Evolutionary conservation across 2,888 invertebrate genomes (phyloP).

Genomic region (Dicyrtomina minuta): DNA sequence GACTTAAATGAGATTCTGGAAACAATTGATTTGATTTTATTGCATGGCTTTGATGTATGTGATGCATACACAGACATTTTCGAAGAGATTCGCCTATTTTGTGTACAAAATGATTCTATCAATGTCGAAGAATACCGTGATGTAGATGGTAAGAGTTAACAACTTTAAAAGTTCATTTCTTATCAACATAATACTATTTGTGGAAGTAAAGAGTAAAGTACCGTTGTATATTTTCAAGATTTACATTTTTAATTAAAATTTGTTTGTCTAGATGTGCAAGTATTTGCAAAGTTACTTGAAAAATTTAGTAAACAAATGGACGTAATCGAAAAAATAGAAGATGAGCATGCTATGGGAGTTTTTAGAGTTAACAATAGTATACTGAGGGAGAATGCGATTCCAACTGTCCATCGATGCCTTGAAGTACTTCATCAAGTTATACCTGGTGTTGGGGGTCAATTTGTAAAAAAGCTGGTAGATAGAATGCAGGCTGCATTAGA

Average conservation of each 20-base stretch:
- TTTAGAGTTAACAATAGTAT: slow-evolving; percentile 69
- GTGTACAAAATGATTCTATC: slow-evolving; percentile 68
- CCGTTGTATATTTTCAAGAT: too few species aligned
- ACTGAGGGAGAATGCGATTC: slow-evolving; percentile 71
- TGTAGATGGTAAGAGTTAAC: slow-evolving; percentile 61
- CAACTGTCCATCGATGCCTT: slow-evolving; percentile 70
- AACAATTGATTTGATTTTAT: slow-evolving; percentile 64
- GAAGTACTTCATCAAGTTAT: slow-evolving; percentile 66
- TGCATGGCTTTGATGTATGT: slow-evolving; percentile 66
- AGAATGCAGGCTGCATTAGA: slow-evolving; percentile 67
- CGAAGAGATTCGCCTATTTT: slow-evolving; percentile 67
- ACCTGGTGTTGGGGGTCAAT: slow-evolving; percentile 57
- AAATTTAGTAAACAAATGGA: slow-evolving; percentile 71
- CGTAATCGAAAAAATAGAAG: slow-evolving; percentile 67
- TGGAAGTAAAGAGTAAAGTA: too few species aligned
- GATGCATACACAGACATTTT: slow-evolving; percentile 68
- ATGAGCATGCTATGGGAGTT: slow-evolving; percentile 71
- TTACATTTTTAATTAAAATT: too few species aligned
- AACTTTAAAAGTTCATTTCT: too few species aligned
- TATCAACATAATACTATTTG: too few species aligned
- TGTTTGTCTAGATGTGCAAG: slow-evolving; percentile 60
- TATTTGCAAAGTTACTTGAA: slow-evolving; percentile 68
- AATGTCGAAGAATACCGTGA: slow-evolving; percentile 65
- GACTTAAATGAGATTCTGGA: slow-evolving; percentile 62
- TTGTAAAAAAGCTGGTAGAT: slow-evolving; percentile 57